Percentiles rank a stretch among this genome's conserved stretches.
These are phyloP conservation scores for Agrochola lychnidis DNA, from an alignment of 2,888 invertebrate genomes.

Conservation along the genomic window DNA sequence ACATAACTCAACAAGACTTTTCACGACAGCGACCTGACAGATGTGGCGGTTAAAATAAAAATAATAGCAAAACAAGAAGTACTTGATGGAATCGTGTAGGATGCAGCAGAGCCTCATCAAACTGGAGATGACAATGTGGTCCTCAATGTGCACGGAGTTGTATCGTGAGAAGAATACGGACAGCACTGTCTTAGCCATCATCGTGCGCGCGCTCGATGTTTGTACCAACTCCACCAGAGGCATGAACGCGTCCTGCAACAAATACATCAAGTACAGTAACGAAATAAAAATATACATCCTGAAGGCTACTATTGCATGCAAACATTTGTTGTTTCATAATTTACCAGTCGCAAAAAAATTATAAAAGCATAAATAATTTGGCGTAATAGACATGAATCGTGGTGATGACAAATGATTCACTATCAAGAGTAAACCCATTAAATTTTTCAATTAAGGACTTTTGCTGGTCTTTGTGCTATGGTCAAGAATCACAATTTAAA, in stretches of 20 bases:
- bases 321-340: not conserved
- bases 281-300: not conserved
- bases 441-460: not conserved
- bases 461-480: not conserved
- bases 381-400: not conserved
- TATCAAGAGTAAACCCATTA: not conserved
- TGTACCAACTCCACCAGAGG: conserved; percentile 97
- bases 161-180: conserved; percentile 90
- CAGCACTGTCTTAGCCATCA: conserved; percentile 95
- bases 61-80: conserved; percentile 60
- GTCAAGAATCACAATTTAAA: not conserved
- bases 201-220: conserved; percentile 95
- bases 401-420: not conserved
- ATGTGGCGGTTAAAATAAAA: not conserved
- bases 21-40: not conserved
- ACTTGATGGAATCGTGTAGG: conserved; percentile 98
- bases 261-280: not conserved
- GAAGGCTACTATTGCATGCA: not conserved
- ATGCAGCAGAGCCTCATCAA: conserved; percentile 97
- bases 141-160: conserved; percentile 91
- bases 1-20: not conserved
- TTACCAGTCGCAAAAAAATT: not conserved
- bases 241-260: conserved; percentile 95
- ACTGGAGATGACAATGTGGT: conserved; percentile 96
- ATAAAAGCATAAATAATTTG: not conserved